Base-by-base conservation (phyloP, 2,113 vertebrate species). In the Corythaixoides concolor region DNA sequence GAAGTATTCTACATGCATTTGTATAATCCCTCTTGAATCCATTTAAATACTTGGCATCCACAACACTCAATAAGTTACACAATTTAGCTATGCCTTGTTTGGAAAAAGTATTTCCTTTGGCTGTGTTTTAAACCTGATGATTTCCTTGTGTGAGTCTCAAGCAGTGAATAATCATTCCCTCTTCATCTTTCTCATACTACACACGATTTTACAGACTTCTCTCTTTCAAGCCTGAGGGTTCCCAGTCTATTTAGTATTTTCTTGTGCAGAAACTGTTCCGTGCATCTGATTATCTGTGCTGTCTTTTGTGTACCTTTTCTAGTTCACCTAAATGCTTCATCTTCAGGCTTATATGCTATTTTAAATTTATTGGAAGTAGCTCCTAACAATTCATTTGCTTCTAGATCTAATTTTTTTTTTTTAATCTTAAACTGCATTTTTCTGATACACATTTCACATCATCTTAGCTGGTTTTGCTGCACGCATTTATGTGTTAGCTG, bases 21-120 rank as follows among this genome's bases (percentile, higher is more conserved):
- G 56, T 82, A 26, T 85, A 93, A 94, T 95, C 91, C 88, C 60
- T 93, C 89, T 92, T 95, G 91, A 97, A 92, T 41, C 60, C 83
- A 67, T 95, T 95, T 88, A 92, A 97, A 90, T 79, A 90, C 80
- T 95, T 95, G 94, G 95, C 96, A 86, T 81, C 69, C 56, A 15
- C 91, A 89, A 19, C 32, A 8, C 89, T 92, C 91, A 90, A 3
- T 74, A 62, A 92, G 94, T 95, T 95, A 95, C 83, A 95, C 80
- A 95, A 93, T 92, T 96, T 95, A 77, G 84, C 73, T 77, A 53
- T 86, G 95, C 86, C 94, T 96, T 92, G 73, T 96, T 95, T 95
- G 80, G 91, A 59, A 81, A 88, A 95, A 90, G 90, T 93, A 93
- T 95, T 96, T 97, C 94, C 91, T 97, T 96, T 92, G 94, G 96